A percentile compares a stretch with the other conserved stretches of the same genome.
These are phyloP conservation scores for Brachyptera putata DNA, from an alignment of 2,888 invertebrate species.

Conservation along the genomic window DNA sequence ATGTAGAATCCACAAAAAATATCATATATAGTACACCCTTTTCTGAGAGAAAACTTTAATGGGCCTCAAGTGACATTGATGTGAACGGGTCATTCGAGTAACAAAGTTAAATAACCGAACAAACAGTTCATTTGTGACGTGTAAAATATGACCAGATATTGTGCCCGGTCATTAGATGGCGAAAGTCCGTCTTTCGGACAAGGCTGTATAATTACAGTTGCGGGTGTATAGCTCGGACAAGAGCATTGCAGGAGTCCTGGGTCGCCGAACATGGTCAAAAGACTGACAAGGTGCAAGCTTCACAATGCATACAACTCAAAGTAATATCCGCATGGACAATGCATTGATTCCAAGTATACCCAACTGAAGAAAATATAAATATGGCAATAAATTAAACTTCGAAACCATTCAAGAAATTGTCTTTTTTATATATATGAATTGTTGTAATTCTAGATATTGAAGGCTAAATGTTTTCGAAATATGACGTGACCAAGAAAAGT, in stretches of 20 bases:
- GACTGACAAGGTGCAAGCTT: constrained; percentile 8
- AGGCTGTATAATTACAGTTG: constrained; percentile 18
- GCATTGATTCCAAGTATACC: background rate
- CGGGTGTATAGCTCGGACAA: background rate
- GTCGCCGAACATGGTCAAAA: background rate
- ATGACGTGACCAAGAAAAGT: no score
- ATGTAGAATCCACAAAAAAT: constrained; percentile 4
- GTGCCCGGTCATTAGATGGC: constrained; percentile 22
- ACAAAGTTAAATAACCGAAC: constrained; percentile 10
- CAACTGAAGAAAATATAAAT: constrained; percentile 1
- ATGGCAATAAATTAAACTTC: constrained; percentile 26
- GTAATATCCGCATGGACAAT: no score
- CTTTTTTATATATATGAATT: constrained; percentile 3
- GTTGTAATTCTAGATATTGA: background rate
- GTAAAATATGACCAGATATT: constrained; percentile 25
- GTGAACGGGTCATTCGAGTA: background rate
- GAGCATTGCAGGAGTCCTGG: background rate
- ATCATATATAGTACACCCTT: background rate
- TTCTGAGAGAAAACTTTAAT: no score
- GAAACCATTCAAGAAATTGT: background rate
- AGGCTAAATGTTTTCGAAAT: constrained; percentile 23
- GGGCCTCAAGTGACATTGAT: background rate
- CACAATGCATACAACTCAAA: constrained; percentile 1
- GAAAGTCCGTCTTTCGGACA: constrained; percentile 16
- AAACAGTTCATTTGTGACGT: constrained; percentile 16